phyloP scores from a whole-genome alignment of 2,888 invertebrate species.

The Acronicta alni region DNA sequence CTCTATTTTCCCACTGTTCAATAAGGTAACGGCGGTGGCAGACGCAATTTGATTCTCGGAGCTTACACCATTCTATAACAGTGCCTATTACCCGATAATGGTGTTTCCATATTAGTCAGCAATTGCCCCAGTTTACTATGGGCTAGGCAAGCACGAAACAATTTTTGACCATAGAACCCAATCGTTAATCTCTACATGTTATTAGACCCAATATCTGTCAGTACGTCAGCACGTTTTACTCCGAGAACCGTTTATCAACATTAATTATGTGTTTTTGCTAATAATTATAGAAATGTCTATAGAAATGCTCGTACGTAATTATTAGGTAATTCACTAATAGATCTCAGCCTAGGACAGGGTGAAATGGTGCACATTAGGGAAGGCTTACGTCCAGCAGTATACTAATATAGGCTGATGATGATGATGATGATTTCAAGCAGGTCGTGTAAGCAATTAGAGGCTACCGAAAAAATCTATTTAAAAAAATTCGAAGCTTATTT shows the following conservation, averaged over 20 bases:
- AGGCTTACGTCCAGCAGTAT: too few species aligned
- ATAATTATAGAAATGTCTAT: not conserved
- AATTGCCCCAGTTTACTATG: slow-evolving; percentile 77
- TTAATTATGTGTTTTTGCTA: slow-evolving; percentile 32
- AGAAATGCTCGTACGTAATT: too few species aligned
- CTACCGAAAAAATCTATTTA: too few species aligned
- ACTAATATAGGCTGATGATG: too few species aligned
- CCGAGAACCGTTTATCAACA: slow-evolving; percentile 29
- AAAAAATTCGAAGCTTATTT: too few species aligned
- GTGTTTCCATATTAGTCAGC: slow-evolving; percentile 79
- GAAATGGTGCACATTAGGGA: too few species aligned
- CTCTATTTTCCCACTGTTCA: slow-evolving; percentile 66
- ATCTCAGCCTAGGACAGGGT: too few species aligned
- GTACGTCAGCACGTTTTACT: slow-evolving; percentile 38
- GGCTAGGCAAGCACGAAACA: slow-evolving; percentile 76
- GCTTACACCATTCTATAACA: slow-evolving; percentile 76
- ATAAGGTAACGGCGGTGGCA: slow-evolving; percentile 71
- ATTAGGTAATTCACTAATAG: too few species aligned
- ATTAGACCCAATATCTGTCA: slow-evolving; percentile 44
- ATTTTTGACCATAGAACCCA: slow-evolving; percentile 74
- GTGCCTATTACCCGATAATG: slow-evolving; percentile 69
- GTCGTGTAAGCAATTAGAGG: not conserved
- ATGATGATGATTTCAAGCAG: not conserved
- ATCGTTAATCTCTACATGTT: slow-evolving; percentile 51
- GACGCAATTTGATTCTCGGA: slow-evolving; percentile 69